Conservation (phyloP, 2,113 vertebrate species). For the Seriola aureovittata region DNA sequence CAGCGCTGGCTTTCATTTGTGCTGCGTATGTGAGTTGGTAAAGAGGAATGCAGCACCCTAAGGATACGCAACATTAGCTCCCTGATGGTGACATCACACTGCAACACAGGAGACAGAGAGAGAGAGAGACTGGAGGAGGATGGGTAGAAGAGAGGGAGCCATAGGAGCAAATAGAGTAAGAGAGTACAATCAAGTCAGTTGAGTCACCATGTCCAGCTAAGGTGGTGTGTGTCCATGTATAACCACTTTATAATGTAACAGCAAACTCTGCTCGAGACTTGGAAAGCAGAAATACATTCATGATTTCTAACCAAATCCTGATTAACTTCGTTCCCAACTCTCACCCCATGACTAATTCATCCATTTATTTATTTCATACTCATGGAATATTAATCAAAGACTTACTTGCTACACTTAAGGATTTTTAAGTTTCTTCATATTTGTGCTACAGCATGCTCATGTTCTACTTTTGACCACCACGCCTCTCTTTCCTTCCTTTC, state of each 20-base stretch:
- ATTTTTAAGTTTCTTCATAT: conserved; percentile 27
- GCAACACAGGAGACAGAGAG: conserved; percentile 52
- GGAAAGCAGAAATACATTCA: conserved; percentile 8
- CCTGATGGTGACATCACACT: conserved; percentile 73
- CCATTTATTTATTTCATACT: conserved; percentile 49
- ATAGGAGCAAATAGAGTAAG: conserved; percentile 14
- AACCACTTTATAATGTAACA: conserved; percentile 4
- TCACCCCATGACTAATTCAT: conserved; percentile 50
- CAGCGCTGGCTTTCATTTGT: conserved; percentile 40
- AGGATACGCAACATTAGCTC: conserved; percentile 69
- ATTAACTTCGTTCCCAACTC: conserved; percentile 19
- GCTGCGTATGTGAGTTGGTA: conserved; percentile 29
- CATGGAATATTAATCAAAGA: conserved; percentile 56
- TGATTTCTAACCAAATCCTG: conserved; percentile 26
- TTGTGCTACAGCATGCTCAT: neutral
- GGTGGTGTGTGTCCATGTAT: conserved; percentile 13
- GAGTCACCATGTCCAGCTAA: neutral
- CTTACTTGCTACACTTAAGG: neutral
- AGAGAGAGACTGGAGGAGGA: conserved; percentile 43
- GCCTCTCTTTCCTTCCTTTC: conserved; percentile 6
- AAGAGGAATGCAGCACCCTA: conserved; percentile 61
- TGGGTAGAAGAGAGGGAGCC: conserved; percentile 7
- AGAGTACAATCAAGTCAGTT: conserved; percentile 20
- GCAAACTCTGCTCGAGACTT: neutral
- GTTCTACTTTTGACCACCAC: conserved; percentile 25